A percentile compares a stretch with the other conserved stretches of the same genome.
Conservation (phyloP, 2,888 invertebrate genomes). For the Gerosis bhagava region DNA sequence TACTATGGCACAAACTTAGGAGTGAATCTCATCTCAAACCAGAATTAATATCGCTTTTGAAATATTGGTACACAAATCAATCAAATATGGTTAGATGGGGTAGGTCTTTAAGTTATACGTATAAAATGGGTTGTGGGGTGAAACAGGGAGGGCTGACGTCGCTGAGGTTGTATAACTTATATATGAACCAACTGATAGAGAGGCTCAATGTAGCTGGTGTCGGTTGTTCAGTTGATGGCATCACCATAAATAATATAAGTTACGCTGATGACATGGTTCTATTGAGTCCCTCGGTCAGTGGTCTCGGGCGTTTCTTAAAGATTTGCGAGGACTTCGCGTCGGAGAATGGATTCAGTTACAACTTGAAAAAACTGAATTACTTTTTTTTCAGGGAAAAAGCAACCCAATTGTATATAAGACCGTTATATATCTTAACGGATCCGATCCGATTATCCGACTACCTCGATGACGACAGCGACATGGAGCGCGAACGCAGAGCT, state of each 20-base stretch:
- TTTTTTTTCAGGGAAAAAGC: slow-evolving; percentile 18
- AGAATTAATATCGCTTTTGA: too few species aligned
- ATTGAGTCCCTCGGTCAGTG: slow-evolving; percentile 18
- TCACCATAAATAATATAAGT: not conserved
- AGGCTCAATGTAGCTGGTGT: not conserved
- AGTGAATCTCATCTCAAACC: too few species aligned
- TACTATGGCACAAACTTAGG: too few species aligned
- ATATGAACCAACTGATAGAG: not conserved
- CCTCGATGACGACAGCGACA: too few species aligned
- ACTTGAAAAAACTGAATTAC: slow-evolving; percentile 22
- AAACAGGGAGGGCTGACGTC: not conserved
- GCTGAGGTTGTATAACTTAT: not conserved
- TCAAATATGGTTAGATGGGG: not conserved
- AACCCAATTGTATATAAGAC: not conserved
- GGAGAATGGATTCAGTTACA: slow-evolving; percentile 24
- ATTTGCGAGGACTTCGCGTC: slow-evolving; percentile 26
- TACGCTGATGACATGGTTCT: slow-evolving; percentile 2
- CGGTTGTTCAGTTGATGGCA: not conserved
- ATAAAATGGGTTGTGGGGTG: not conserved
- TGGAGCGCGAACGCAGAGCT: too few species aligned
- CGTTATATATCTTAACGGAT: not conserved
- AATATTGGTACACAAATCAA: too few species aligned
- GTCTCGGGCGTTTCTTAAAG: slow-evolving; percentile 19
- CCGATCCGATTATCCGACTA: too few species aligned
- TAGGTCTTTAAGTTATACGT: not conserved